Evolutionary conservation across 2,888 invertebrate species (phyloP).

Genomic region (Agrochola macilenta): DNA sequence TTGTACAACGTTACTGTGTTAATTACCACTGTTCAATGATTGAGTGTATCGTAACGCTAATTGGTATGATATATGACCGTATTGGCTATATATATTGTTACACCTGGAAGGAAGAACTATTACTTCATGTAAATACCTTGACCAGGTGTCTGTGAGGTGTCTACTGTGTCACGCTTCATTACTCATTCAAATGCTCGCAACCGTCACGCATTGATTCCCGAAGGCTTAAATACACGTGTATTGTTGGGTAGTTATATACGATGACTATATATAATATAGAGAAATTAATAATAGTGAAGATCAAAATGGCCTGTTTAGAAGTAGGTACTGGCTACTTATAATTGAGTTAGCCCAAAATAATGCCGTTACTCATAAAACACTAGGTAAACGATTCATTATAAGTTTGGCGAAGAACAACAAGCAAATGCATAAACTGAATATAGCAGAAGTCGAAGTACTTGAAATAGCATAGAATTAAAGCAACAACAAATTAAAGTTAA

Average conservation of each 20-base stretch:
- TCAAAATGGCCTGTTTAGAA: too few relatives aligned
- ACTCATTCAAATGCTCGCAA: slow-evolving; percentile 37
- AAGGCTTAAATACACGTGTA: slow-evolving; percentile 14
- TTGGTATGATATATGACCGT: slow-evolving; percentile 49
- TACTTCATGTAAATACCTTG: slow-evolving; percentile 30
- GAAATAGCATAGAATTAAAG: slow-evolving; percentile 23
- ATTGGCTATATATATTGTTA: slow-evolving; percentile 15
- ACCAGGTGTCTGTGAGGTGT: slow-evolving; percentile 53
- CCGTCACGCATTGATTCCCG: slow-evolving; percentile 31
- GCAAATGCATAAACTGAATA: too few relatives aligned
- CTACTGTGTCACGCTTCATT: slow-evolving; percentile 42
- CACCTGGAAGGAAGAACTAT: slow-evolving; percentile 49
- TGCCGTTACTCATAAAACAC: too few relatives aligned
- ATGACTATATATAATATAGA: too few relatives aligned
- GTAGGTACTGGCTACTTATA: too few relatives aligned
- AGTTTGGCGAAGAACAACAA: too few relatives aligned
- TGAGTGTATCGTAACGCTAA: slow-evolving; percentile 43
- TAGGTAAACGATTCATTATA: too few relatives aligned
- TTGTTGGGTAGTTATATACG: background rate
- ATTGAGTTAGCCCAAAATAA: too few relatives aligned
- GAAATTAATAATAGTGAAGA: too few relatives aligned
- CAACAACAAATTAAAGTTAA: slow-evolving; percentile 42
- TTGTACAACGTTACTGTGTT: slow-evolving; percentile 35
- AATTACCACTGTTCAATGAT: slow-evolving; percentile 43
- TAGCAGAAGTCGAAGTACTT: slow-evolving; percentile 2